Evolutionary conservation across 2,888 invertebrate genomes (phyloP).

Genomic region (Ornithoptera priamus): DNA sequence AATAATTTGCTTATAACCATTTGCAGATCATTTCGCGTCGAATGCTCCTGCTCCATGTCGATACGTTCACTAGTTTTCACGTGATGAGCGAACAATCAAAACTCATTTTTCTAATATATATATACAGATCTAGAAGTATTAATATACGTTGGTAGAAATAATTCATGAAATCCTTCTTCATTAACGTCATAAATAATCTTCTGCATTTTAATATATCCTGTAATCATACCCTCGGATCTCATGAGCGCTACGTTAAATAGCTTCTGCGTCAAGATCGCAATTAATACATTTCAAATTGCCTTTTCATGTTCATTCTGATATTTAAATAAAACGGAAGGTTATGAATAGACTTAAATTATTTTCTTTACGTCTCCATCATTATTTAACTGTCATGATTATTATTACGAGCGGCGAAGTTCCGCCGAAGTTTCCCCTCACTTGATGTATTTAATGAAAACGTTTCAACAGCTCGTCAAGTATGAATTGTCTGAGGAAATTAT

Average conservation of each 20-base stretch:
- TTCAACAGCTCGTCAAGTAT: conserved; percentile 3
- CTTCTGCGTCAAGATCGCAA: neutral
- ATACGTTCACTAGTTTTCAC: too few species aligned
- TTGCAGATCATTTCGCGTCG: too few species aligned
- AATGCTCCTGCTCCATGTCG: too few species aligned
- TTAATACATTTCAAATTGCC: conserved; percentile 6
- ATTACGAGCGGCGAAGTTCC: neutral
- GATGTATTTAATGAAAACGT: conserved; percentile 15
- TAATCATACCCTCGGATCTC: neutral
- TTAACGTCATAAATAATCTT: neutral
- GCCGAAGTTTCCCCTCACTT: conserved; percentile 7
- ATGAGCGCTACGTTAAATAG: neutral
- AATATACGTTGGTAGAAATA: too few species aligned
- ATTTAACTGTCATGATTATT: conserved; percentile 11
- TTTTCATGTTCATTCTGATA: conserved; percentile 10
- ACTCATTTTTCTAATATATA: too few species aligned
- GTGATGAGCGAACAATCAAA: too few species aligned
- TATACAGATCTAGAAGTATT: too few species aligned
- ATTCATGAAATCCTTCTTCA: neutral
- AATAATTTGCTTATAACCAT: too few species aligned
- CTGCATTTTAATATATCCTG: too few species aligned
- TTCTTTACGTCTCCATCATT: neutral
- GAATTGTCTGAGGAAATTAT: conserved; percentile 3
- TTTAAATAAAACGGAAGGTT: conserved; percentile 6
- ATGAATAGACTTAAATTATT: conserved; percentile 12